Evolutionary conservation across 1,140 invertebrate genomes (phyloP).

Genomic region (Helicoverpa armigera): DNA sequence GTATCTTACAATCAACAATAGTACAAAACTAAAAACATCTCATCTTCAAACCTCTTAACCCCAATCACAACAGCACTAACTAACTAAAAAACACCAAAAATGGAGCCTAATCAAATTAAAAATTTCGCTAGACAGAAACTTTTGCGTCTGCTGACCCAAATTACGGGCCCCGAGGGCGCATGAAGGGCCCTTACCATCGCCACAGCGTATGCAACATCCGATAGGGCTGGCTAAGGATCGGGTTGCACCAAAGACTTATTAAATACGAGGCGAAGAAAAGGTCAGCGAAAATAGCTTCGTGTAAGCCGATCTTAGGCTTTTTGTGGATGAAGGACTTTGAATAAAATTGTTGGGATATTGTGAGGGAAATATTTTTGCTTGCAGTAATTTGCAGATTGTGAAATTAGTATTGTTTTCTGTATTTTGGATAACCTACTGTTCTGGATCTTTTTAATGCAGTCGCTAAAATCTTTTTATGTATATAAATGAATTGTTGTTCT

Average conservation of each 20-base stretch:
- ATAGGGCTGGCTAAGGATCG: constrained; percentile 47
- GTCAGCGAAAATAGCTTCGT: too few species aligned
- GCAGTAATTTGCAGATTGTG: too few species aligned
- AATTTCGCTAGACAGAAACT: constrained; percentile 58
- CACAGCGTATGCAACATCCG: constrained; percentile 60
- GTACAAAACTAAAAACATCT: not conserved
- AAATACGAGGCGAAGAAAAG: not conserved
- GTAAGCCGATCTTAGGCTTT: too few species aligned
- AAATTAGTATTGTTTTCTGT: too few species aligned
- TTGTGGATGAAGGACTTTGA: too few species aligned
- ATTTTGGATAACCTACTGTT: too few species aligned
- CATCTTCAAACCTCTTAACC: not conserved
- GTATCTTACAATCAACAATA: too few species aligned
- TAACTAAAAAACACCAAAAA: constrained; percentile 41
- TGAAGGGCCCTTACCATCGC: constrained; percentile 58
- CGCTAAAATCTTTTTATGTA: too few species aligned
- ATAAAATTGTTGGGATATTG: too few species aligned
- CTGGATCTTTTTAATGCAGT: too few species aligned
- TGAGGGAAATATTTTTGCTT: too few species aligned
- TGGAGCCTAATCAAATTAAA: constrained; percentile 62
- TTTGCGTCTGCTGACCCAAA: constrained; percentile 64
- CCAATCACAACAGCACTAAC: constrained; percentile 31
- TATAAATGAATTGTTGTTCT: too few species aligned
- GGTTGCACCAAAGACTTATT: not conserved
- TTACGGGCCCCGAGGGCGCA: constrained; percentile 54